Percentiles rank a stretch among this genome's conserved stretches.
Conservation (phyloP, 2,797 vertebrate species). For the Rhabdophis nuchalis region DNA sequence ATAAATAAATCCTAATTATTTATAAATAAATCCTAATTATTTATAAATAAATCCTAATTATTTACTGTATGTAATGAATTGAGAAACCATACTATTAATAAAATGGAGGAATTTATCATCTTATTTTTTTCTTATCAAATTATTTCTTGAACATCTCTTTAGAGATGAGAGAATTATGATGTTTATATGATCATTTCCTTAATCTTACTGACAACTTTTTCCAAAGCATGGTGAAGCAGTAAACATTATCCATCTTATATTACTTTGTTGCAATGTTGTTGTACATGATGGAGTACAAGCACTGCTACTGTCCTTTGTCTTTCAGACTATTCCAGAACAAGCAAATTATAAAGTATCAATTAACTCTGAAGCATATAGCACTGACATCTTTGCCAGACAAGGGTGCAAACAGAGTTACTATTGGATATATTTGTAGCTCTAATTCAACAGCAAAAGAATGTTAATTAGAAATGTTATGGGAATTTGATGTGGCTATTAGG, state of each 20-base stretch:
- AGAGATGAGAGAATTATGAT: conserved; percentile 15
- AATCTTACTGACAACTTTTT: not conserved
- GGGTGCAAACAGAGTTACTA: conserved; percentile 25
- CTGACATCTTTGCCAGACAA: conserved; percentile 11
- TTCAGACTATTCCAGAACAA: conserved; percentile 3
- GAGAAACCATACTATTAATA: not conserved
- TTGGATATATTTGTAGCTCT: not conserved
- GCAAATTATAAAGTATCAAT: not conserved
- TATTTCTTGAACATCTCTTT: not conserved
- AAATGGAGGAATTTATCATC: conserved; percentile 9
- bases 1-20: not conserved
- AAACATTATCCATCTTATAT: not conserved
- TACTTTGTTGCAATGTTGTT: not conserved
- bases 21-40: not conserved
- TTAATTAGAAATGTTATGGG: conserved; percentile 6
- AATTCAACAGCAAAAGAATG: conserved; percentile 1
- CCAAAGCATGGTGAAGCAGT: not conserved
- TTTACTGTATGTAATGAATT: conserved; percentile 16
- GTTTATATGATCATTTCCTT: not conserved
- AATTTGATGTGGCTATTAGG: not conserved
- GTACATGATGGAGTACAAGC: not conserved
- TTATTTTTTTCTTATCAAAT: not conserved
- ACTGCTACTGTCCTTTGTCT: conserved; percentile 24
- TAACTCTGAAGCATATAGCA: conserved; percentile 29
- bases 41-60: not conserved